Base-by-base conservation (phyloP, 2,888 invertebrate genomes). In the Ophraella communa region DNA sequence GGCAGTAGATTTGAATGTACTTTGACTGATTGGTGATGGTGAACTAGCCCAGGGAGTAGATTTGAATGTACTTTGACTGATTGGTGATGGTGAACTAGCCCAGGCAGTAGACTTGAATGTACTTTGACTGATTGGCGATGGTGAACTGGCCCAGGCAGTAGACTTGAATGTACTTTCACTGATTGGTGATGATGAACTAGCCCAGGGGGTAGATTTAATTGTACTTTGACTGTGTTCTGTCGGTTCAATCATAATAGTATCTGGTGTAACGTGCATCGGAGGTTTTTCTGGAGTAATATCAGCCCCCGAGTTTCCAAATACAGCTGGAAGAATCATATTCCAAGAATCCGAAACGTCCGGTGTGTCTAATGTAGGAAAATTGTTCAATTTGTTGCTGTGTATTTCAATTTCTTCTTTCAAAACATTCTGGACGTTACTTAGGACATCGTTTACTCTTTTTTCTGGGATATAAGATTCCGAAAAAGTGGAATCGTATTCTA, bases 381-480 rank as follows among this genome's bases (percentile, higher is more conserved):
- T 66, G 42, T 72, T 64, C 60, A 74, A 44, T 56, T 75, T 73
- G 67, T 84, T 88, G 83, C 83, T 89, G 77, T 80, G 75, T 5
- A 71, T 70, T 68, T 89, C 89, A 81, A 92, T 87, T 82, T 94
- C 93, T 57, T 90, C 89, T 80, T 91, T 92, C 0, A 94, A 82
- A 11, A 94, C 93, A 78, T 88, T 92, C 79, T 94, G 93, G 1
- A 94, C 94, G 74, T 91, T 93, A 35, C 88, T 88, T 0, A 94
- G 91, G 5, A 94, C 92, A 69, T 88, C 93, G 75, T 92, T 89
- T 0, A 94, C 91, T 80, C 89, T 88, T 66, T 87, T 88, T 69
- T 88, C 87, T 0, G 89, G 87, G 51, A 78, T 68, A 54, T 78
- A 77, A 3, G 73, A 73, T 24, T 73, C 70, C 3, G 76, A 72